Base-by-base conservation (phyloP, 2,888 invertebrate species). In the Criorhina ranunculi region DNA sequence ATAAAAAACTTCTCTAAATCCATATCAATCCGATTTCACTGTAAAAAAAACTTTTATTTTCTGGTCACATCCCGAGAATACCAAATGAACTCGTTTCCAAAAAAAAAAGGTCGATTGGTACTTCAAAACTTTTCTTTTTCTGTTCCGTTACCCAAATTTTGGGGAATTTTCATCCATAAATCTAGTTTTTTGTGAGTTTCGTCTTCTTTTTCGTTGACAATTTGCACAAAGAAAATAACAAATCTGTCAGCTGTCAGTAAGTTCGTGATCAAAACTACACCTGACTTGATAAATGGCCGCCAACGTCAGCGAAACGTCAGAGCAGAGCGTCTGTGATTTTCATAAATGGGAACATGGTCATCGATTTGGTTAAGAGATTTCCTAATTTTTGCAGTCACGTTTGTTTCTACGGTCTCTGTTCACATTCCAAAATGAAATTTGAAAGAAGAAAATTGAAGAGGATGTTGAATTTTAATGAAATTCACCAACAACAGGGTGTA, bases 301-400 rank as follows among this genome's bases (percentile, higher is more conserved):
- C 19, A 11, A 31, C n/a, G n/a, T n/a, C 24, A 24, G 24, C 24
- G 24, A 37, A 42, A 29, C 9, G 12, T 35, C 35, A 35, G n/a
- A n/a, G 2, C 9, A 8, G 5, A 11, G 12, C 3, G 57, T 49
- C 49, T 49, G 11, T 12, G 17, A 17, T 44, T 19, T 46, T 46
- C 35, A 24, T 59, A 40, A 77, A 77, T 69, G 59, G 42, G 33
- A 60, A 77, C 69, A 42, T 69, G 67, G 44, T 44, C 59, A 67
- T 67, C 44, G 69, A 69, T 69, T 57, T 57, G 57, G 44, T 44
- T 69, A 69, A 46, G 69, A 9, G 9, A 24, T 33, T 69, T 62
- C 44, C 12, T 78, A 55, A 40, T 69, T 17, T 62, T 53, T 46
- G 5, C 31, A 53, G 70, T 78, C 77, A 78, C 69, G 77, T 67